A percentile compares a stretch with the other conserved stretches of the same genome.
Conservation (phyloP, 1,140 invertebrate genomes). For the Dryas iulia region DNA sequence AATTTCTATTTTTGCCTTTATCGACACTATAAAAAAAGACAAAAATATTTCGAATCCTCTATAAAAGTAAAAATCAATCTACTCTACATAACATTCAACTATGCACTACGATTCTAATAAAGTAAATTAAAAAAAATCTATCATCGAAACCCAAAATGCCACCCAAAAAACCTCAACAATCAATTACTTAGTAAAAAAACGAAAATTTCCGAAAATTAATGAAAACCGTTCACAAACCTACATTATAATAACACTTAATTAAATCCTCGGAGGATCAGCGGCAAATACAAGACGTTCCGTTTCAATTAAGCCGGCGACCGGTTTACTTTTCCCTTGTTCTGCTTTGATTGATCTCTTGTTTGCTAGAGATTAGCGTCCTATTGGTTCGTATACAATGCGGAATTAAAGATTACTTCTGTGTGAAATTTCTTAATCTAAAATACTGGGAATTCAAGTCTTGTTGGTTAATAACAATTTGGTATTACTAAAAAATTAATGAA, state of each 20-base stretch:
- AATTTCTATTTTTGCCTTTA: no score
- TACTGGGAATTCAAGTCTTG: neutral
- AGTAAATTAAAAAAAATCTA: no score
- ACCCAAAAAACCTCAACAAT: no score
- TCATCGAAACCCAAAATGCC: no score
- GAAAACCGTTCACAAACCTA: neutral
- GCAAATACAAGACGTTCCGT: slow-evolving; percentile 17
- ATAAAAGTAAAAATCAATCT: no score
- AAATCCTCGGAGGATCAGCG: slow-evolving; percentile 5
- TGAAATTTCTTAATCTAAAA: neutral
- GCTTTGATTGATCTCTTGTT: slow-evolving; percentile 29
- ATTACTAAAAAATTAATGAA: neutral
- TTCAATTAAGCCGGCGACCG: slow-evolving; percentile 17
- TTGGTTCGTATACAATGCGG: slow-evolving; percentile 17
- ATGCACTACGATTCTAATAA: no score
- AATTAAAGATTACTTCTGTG: slow-evolving; percentile 7
- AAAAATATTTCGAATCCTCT: no score
- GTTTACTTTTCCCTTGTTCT: slow-evolving; percentile 24
- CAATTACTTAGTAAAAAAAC: no score
- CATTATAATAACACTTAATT: slow-evolving; percentile 9
- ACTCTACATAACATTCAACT: no score
- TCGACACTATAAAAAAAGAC: no score
- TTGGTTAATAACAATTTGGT: neutral
- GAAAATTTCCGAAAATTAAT: neutral
- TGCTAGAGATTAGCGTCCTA: slow-evolving; percentile 21